Evolutionary conservation across 2,113 vertebrate genomes (phyloP).

Genomic region (Dasypus novemcinctus): DNA sequence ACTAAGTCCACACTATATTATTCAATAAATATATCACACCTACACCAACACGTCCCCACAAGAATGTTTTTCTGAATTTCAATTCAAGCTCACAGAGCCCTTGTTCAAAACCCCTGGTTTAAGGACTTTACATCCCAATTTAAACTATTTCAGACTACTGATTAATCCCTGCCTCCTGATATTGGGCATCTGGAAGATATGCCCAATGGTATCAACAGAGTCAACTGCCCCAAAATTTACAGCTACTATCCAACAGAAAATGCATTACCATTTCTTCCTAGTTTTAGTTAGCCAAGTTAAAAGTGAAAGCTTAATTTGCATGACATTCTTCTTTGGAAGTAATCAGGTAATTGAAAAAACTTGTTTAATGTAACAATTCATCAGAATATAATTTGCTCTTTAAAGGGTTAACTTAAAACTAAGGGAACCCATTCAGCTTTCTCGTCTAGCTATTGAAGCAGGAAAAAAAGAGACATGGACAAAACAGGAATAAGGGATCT

Average conservation of each 20-base stretch:
- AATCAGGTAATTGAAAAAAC: background rate
- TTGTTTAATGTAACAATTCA: background rate
- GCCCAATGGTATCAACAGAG: background rate
- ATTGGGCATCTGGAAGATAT: background rate
- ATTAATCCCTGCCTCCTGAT: background rate
- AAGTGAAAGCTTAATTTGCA: constrained; percentile 24
- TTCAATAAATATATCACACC: too few relatives aligned
- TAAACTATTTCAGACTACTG: background rate
- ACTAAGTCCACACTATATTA: too few relatives aligned
- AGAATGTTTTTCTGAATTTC: too few relatives aligned
- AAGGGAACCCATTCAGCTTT: background rate
- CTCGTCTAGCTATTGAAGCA: background rate
- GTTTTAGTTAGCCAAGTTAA: background rate
- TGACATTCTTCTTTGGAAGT: background rate
- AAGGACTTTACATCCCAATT: background rate
- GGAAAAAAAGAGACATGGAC: background rate
- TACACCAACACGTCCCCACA: too few relatives aligned
- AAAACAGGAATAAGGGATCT: background rate
- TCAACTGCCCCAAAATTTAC: background rate
- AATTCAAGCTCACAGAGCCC: too few relatives aligned
- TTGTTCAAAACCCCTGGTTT: background rate
- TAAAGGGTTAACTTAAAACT: background rate
- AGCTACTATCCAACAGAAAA: background rate
- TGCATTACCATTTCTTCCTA: background rate
- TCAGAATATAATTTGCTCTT: background rate